phyloP scores from a whole-genome alignment of 53 echinoderm and acorn worm genomes.

The Astropecten irregularis region DNA sequence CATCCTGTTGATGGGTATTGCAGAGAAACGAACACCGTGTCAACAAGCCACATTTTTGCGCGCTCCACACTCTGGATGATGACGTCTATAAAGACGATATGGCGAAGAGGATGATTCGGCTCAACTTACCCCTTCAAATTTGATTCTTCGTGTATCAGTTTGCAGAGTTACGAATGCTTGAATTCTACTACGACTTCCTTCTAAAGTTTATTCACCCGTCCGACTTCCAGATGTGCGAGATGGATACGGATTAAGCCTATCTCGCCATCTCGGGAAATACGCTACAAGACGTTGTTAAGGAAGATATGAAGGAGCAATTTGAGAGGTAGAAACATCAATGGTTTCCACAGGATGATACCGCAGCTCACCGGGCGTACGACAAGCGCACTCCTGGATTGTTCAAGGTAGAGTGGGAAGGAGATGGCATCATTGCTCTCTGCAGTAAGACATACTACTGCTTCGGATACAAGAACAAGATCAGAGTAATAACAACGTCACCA shows the following conservation, averaged over 20 bases:
- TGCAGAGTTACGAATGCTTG: too few relatives aligned
- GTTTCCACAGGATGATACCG: constrained; percentile 36
- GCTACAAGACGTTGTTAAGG: constrained; percentile 43
- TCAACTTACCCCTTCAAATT: background rate
- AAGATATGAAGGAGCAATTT: constrained; percentile 27
- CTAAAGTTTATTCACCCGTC: background rate
- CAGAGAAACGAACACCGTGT: too few relatives aligned
- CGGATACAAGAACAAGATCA: too few relatives aligned
- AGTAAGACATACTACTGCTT: too few relatives aligned
- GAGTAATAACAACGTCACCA: too few relatives aligned
- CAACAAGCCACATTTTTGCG: background rate
- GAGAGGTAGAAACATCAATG: constrained; percentile 52
- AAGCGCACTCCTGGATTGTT: constrained; percentile 71
- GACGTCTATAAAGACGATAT: background rate
- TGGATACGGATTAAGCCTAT: constrained; percentile 67
- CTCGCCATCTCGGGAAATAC: constrained; percentile 38
- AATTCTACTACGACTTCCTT: too few relatives aligned
- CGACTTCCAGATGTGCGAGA: constrained; percentile 33
- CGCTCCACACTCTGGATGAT: background rate
- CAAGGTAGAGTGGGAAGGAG: constrained; percentile 78
- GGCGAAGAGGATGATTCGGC: background rate
- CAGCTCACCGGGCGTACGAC: constrained; percentile 21
- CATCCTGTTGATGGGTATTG: too few relatives aligned
- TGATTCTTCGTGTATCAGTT: background rate
- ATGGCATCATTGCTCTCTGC: too few relatives aligned